Base-by-base conservation (phyloP, 2,888 invertebrate genomes). In the Ypsolopha scabrella region DNA sequence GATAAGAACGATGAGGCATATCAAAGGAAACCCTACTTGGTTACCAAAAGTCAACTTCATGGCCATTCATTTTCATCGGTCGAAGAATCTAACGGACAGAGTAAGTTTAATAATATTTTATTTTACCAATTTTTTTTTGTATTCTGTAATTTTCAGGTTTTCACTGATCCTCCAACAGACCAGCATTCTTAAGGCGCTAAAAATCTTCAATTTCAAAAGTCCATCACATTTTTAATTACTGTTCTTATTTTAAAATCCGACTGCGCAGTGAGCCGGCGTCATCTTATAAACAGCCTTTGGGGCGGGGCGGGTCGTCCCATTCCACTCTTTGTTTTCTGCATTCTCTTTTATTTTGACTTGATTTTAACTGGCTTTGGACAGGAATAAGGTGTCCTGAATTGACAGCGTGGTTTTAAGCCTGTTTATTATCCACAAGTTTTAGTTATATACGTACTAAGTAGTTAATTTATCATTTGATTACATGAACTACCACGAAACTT, bases 31-130 rank as follows among this genome's bases (percentile, higher is more conserved):
- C 74, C 78, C 82, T 1, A 62, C 55, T 49, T 85, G 85, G 85
- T 58, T 86, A 54, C 86, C 86, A 8, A 69, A 77, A 14, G 79
- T 80, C 51, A 86, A 80, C 62, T 86, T 85, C 55, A 77, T 82
- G 50, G 75, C 75, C 45, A 79, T 86, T 47, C 80, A 81, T 60
- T 75, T 72, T 59, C 75, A 70, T 60, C 72, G 72, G 57, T 77
- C 74, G 60, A 74, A 64, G 54, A 53, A 48, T 53, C 43, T 50
- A 34, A 13, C 35, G 14, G 10, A 35, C 33, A 46, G 51, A 51
- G 53, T 53, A 39, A 53, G 53, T 53, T 36, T 9, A 35, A n/a
- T 43, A 13, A 6, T 41, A 4, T 39, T 50, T 34, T 35, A 46
- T 24, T 24, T 6, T 79, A 34, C 6, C 37, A 8, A 14, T 3